Conservation (phyloP, 2,113 vertebrate species). For the Montifringilla adamsi region DNA sequence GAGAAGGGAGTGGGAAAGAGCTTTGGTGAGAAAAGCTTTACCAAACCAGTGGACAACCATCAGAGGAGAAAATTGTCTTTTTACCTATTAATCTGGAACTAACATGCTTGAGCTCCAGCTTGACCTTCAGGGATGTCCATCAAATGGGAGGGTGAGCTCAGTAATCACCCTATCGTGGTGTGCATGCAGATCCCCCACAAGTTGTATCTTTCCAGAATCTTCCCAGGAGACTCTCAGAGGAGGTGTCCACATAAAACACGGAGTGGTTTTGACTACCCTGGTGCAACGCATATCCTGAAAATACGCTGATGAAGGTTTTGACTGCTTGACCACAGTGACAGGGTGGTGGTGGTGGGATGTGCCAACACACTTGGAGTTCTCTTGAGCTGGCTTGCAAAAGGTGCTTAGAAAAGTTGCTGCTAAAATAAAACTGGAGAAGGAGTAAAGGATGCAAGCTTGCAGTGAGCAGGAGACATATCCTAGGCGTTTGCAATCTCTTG, state of each 20-base stretch:
- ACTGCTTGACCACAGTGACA: not conserved
- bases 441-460: not conserved
- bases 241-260: not conserved
- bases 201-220: not conserved
- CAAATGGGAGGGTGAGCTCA: not conserved
- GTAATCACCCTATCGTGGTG: not conserved
- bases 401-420: not conserved
- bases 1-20: too few species aligned
- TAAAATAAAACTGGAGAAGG: constrained; percentile 30
- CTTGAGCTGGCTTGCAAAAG: not conserved
- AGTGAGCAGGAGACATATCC: constrained; percentile 22
- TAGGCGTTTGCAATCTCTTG: not conserved
- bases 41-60: not conserved
- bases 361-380: not conserved
- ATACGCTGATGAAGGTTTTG: not conserved
- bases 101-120: not conserved
- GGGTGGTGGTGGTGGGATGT: not conserved
- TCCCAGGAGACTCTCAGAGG: not conserved
- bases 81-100: not conserved
- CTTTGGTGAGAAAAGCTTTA: too few species aligned
- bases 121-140: not conserved
- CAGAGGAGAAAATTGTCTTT: not conserved
- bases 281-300: not conserved
- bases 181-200: not conserved
- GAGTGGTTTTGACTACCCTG: not conserved